phyloP scores from a whole-genome alignment of 2,888 invertebrate genomes.

The Cephus spinipes region DNA sequence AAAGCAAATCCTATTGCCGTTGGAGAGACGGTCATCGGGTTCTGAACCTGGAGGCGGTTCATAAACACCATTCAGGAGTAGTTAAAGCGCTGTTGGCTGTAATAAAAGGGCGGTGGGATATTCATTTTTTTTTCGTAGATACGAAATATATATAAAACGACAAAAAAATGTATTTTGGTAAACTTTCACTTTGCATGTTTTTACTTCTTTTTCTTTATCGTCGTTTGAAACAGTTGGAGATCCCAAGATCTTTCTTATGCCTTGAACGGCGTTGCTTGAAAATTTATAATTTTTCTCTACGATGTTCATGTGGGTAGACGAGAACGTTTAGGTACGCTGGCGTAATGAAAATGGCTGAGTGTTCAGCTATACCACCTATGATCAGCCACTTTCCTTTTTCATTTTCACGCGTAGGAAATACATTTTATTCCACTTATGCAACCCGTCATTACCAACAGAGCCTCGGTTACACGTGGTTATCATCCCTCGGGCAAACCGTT shows the following conservation, averaged over 20 bases:
- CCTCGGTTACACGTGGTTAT: constrained; percentile 3
- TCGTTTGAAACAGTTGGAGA: neutral
- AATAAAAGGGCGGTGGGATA: constrained; percentile 1
- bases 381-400: constrained; percentile 8
- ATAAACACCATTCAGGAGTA: neutral
- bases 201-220: neutral
- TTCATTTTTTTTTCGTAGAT: neutral
- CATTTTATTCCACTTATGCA: constrained; percentile 11
- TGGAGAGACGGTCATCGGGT: neutral
- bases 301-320: neutral
- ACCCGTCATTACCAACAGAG: neutral
- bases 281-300: neutral
- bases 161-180: neutral
- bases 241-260: neutral
- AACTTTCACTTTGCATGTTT: neutral
- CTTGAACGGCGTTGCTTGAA: neutral
- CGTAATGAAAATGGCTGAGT: no score
- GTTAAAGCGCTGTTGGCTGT: neutral
- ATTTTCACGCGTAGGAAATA: constrained; percentile 19
- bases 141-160: neutral
- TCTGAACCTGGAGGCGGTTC: neutral
- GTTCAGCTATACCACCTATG: neutral
- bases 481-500: constrained; percentile 16
- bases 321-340: neutral
- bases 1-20: neutral